Base-by-base conservation (phyloP, 1,140 invertebrate genomes). In the Sarcophaga peregrina region DNA sequence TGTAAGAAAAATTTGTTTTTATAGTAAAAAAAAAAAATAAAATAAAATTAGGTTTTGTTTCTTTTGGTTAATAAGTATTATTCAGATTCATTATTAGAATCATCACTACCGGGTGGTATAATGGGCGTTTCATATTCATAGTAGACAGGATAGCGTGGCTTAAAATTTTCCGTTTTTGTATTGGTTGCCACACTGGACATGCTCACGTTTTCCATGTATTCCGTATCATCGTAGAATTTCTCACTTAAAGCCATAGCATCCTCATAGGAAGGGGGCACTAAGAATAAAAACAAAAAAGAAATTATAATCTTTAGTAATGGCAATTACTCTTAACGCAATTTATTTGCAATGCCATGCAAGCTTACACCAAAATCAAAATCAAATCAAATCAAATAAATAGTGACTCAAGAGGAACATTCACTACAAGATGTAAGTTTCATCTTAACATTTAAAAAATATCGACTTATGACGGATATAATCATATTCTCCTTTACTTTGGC, bases 101-200 rank as follows among this genome's bases (percentile, higher is more conserved):
- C 88, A 87, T 89, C 88, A 88, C 88, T 89, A 89, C 88, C 88
- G 87, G 88, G 88, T 87, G 88, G 88, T 89, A 89, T 89, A 85
- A 87, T 88, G 85, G 88, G 88, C 85, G 88, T 90, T 85, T 90
- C 88, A 84, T 90, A 90, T 82, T 90, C 87, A 85, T 89, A 90
- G 87, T 90, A 90, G 85, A 90, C 88, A 83, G 88, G 88, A 86
- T 90, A 90, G 84, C 87, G 88, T 83, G 88, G 88, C 85, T 89
- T 90, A 86, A 90, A 90, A 82, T 85, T 86, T 84, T 89, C 88
- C 86, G 48, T 78, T 50, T 81, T 85, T 84, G 84, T 86, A 85
- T 89, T 84, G 48, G 88, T 87, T 83, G 86, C 86, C 85, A 89
- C 87, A 83, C 88, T 89, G 85, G 86, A 88, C 86, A 89, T 87